Evolutionary conservation across 2,797 vertebrate genomes (phyloP).

Genomic region (Bradypodion ventrale): DNA sequence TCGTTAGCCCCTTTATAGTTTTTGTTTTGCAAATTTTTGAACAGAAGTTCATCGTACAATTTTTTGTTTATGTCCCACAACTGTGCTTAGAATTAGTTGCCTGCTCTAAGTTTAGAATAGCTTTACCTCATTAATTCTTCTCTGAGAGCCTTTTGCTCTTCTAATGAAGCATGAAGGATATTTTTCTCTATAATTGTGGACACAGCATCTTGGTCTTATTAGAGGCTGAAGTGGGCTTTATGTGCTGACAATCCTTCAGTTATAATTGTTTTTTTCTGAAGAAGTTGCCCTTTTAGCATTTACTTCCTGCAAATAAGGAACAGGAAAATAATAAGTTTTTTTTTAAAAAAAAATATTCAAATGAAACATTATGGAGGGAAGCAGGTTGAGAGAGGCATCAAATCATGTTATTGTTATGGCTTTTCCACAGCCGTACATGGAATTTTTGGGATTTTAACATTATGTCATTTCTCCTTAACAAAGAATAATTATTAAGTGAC

Average conservation of each 20-base stretch:
- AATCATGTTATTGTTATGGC: not conserved
- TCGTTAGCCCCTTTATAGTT: not conserved
- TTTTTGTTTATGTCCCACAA: constrained; percentile 12
- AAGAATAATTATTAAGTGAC: not conserved
- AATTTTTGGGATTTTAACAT: not conserved
- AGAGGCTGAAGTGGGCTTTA: constrained; percentile 46
- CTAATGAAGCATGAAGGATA: constrained; percentile 18
- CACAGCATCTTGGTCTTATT: constrained; percentile 29
- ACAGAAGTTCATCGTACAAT: not conserved
- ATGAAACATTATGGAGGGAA: not conserved
- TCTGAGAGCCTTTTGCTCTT: constrained; percentile 20
- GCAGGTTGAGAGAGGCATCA: not conserved
- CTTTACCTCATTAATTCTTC: constrained; percentile 31
- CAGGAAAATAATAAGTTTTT: not conserved
- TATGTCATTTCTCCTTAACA: not conserved
- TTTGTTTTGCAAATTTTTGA: constrained; percentile 2
- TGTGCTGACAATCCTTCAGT: constrained; percentile 22
- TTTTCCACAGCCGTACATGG: not conserved
- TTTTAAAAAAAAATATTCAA: not conserved
- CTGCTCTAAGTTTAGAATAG: constrained; percentile 27
- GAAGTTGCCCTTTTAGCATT: constrained; percentile 7
- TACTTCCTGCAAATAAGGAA: constrained; percentile 9
- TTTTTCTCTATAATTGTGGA: constrained; percentile 14
- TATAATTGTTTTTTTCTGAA: constrained; percentile 33
- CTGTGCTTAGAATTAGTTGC: constrained; percentile 12